Evolutionary conservation across 2,888 invertebrate genomes (phyloP).

Genomic region (Drosophila lacicola): DNA sequence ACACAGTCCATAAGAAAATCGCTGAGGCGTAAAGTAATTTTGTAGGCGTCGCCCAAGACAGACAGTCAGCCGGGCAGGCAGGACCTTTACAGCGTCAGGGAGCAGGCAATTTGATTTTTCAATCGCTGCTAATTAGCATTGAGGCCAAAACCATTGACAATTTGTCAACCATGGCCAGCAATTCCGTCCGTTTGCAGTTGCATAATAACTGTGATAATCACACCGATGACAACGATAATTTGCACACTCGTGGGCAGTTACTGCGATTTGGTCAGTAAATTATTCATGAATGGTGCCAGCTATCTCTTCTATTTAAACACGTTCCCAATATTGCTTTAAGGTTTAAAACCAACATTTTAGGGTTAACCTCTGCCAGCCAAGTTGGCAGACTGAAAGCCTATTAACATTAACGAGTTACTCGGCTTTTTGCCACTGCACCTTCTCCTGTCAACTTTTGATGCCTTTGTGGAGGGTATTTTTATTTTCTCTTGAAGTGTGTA

Average conservation of each 20-base stretch:
- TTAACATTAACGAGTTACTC: slow-evolving; percentile 46
- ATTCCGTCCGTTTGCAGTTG: slow-evolving; percentile 37
- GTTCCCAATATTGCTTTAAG: slow-evolving; percentile 2
- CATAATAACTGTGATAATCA: slow-evolving; percentile 68
- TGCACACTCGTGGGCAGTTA: slow-evolving; percentile 22
- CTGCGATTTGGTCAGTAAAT: slow-evolving; percentile 23
- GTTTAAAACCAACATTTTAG: slow-evolving; percentile 28
- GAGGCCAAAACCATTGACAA: slow-evolving; percentile 59
- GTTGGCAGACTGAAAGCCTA: slow-evolving; percentile 32
- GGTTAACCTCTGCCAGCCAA: background rate
- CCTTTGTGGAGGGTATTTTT: too few species aligned
- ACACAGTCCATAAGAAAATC: slow-evolving; percentile 60
- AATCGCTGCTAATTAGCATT: slow-evolving; percentile 76
- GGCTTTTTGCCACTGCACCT: slow-evolving; percentile 33
- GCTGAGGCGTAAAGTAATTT: slow-evolving; percentile 63
- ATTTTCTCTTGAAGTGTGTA: too few species aligned
- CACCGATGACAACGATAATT: slow-evolving; percentile 49
- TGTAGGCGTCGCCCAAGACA: slow-evolving; percentile 59
- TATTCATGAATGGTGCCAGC: slow-evolving; percentile 27
- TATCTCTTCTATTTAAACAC: background rate
- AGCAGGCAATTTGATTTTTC: slow-evolving; percentile 74
- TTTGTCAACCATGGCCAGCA: slow-evolving; percentile 58
- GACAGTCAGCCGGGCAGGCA: slow-evolving; percentile 12
- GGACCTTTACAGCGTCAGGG: slow-evolving; percentile 12
- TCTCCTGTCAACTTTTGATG: slow-evolving; percentile 16